Base-by-base conservation (phyloP, 2,797 vertebrate species). In the Smutsia gigantea region DNA sequence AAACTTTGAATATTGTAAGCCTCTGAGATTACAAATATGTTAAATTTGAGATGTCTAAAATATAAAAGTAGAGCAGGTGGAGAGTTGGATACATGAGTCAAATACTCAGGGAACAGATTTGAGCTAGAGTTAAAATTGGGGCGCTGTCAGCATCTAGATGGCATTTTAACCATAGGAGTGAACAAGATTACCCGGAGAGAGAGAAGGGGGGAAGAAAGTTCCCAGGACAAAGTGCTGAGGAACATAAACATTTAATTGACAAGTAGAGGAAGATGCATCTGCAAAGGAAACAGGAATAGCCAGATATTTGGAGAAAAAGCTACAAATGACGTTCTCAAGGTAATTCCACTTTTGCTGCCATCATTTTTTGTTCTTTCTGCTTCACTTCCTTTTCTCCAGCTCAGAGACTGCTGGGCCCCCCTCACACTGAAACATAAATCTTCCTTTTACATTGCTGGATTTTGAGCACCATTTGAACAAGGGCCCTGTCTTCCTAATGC, bases 1-100 rank as follows among this genome's bases (percentile, higher is more conserved):
- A 78, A 69, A 64, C 53, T 46, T 81, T 64, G 55, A 6, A 6
- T 53, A 7, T 57, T 84, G 2, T 74, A 29, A 69, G 42, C 19
- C 51, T 79, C 51, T 90, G 53, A 71, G 87, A 88, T 69, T 75
- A 63, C n/a, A 46, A 46, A 71, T 19, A 29, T 46, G 25, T 82
- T 83, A 89, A 17, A 61, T 92, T 87, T 90, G 17, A 46, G 82
- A 39, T 74, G 55, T 87, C 85, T 87, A 81, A 69, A 94, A 51
- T 93, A 87, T 68, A 75, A 66, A 93, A 91, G 64, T 64, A 63
- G 71, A 90, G 18, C 55, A 75, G 23, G 34, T 84, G 64, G 37
- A 61, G 37, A 66, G 55, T 18, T 94, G 71, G 81, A 39, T 61
- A 51, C 31, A 53, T 92, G 82, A 94, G 86, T 96, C 92, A 87